phyloP scores from a whole-genome alignment of 2,113 vertebrate genomes.

The Neomonachus schauinslandi region DNA sequence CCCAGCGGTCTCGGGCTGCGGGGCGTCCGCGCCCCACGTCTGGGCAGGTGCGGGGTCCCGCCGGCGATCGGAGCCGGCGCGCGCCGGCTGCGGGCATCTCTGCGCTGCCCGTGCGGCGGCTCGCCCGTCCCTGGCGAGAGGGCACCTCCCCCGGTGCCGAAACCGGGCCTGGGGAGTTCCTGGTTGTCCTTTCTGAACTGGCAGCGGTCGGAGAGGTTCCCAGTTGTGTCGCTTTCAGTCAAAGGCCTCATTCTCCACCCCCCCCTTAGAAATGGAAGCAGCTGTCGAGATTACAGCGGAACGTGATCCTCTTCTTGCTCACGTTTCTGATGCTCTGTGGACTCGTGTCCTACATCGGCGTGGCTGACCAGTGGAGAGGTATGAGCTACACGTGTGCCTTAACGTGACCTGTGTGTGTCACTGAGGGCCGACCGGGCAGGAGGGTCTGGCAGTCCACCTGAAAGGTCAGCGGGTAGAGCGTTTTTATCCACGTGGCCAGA shows the following conservation, averaged over 20 bases:
- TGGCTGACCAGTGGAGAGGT: slow-evolving; percentile 90
- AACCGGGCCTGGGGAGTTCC: background rate
- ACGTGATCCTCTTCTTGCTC: slow-evolving; percentile 90
- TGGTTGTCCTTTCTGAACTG: accelerated
- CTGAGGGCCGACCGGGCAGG: background rate
- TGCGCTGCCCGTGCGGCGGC: background rate
- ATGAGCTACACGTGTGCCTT: background rate
- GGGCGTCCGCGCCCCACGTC: accelerated
- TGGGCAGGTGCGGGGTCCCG: background rate
- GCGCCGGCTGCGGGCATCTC: background rate
- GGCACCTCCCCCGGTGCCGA: background rate
- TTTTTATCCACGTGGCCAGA: accelerated
- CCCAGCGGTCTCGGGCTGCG: background rate
- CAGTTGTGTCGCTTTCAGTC: accelerated
- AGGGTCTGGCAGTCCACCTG: too few relatives aligned
- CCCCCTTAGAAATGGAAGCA: slow-evolving; percentile 95
- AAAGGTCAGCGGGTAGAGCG: background rate
- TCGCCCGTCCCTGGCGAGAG: background rate
- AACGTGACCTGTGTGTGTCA: accelerated
- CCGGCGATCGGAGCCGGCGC: background rate
- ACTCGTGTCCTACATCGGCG: slow-evolving; percentile 84
- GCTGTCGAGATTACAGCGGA: slow-evolving; percentile 94
- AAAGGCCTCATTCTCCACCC: background rate
- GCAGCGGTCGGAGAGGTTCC: accelerated
- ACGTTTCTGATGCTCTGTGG: slow-evolving; percentile 88